A percentile compares a stretch with the other conserved stretches of the same genome.
These are phyloP conservation scores for Nipponacmea schrenckii DNA, from an alignment of 2,888 invertebrate genomes.

Conservation along the genomic window DNA sequence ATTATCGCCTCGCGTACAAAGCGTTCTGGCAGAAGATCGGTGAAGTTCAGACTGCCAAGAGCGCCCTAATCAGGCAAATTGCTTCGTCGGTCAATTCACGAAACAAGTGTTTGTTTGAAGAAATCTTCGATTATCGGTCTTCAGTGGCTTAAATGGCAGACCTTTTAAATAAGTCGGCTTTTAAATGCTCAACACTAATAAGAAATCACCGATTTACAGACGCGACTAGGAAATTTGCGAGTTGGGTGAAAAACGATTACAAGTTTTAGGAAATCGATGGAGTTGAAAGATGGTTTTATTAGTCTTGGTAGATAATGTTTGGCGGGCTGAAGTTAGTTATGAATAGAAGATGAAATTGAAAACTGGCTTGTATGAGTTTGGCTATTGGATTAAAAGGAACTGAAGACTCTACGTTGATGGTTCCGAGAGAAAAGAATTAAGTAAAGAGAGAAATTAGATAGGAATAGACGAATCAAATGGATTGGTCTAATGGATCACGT, in stretches of 20 bases:
- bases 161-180: constrained; percentile 31
- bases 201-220: constrained; percentile 22
- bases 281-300: constrained; percentile 26
- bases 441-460: constrained; percentile 17
- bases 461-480: constrained; percentile 1
- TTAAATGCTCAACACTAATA: constrained; percentile 27
- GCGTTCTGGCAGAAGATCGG: constrained; percentile 32
- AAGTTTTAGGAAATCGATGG: constrained; percentile 8
- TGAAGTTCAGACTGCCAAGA: constrained; percentile 23
- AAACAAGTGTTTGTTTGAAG: constrained; percentile 39
- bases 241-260: constrained; percentile 16
- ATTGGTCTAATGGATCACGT: constrained; percentile 23
- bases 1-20: constrained; percentile 34
- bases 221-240: constrained; percentile 6
- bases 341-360: constrained; percentile 23
- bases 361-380: constrained; percentile 17
- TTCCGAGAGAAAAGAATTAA: constrained; percentile 19
- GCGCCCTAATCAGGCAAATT: constrained; percentile 35
- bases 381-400: constrained; percentile 25
- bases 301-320: constrained; percentile 16
- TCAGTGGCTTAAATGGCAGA: constrained; percentile 22
- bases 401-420: constrained; percentile 16
- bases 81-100: constrained; percentile 24
- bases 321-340: constrained; percentile 10
- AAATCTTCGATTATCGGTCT: constrained; percentile 35